Evolutionary conservation across 2,888 invertebrate species (phyloP), one percentile per base, ranked within the genome.

Genomic region (Adela reaumurella): DNA sequence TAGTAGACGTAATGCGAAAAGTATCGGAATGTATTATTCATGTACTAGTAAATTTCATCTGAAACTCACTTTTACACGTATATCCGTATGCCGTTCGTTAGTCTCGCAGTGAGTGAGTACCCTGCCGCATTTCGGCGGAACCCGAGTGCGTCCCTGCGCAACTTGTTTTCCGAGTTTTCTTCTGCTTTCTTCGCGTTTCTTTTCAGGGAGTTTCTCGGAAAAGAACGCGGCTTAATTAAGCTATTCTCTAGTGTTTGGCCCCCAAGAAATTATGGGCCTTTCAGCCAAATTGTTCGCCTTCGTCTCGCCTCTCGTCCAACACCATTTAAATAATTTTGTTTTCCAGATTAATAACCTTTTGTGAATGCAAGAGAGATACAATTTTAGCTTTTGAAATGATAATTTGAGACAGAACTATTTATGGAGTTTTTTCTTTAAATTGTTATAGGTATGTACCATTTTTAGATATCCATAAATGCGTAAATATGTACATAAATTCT

Each of bases 121-220:
- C n/a, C n/a, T n/a, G n/a, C n/a, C n/a, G n/a, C n/a, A n/a, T 24
- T 8, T 24, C 24, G 24, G 4, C 8, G 19, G 18, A 18, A 44
- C 11, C 20, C 11, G 10, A 20, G 46, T 48, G 46, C 43, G 29
- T 2, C 50, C 46, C 48, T 46, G 42, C 19, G n/a, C 14, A 76
- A 74, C 76, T 76, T 78, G 77, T 77, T 77, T 77, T 71, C 62
- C 62, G 65, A 77, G 71, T 76, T 77, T 77, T 77, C 76, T 69
- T 64, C 59, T 67, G 74, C 74, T 76, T 76, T 74, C 77, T 76
- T 69, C 64, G 65, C 71, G 67, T 70, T 76, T 77, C 76, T 76
- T 77, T 78, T 74, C 72, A 35, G 6, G 11, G 35, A 35, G 35
- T 35, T 35, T 35, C 35, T 8, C 35, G n/a, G 35, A 11, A 14